A percentile compares a stretch with the other conserved stretches of the same genome.
Evolutionary conservation across 2,888 invertebrate genomes (phyloP).

Genomic region (Kryphioiulus occultus): DNA sequence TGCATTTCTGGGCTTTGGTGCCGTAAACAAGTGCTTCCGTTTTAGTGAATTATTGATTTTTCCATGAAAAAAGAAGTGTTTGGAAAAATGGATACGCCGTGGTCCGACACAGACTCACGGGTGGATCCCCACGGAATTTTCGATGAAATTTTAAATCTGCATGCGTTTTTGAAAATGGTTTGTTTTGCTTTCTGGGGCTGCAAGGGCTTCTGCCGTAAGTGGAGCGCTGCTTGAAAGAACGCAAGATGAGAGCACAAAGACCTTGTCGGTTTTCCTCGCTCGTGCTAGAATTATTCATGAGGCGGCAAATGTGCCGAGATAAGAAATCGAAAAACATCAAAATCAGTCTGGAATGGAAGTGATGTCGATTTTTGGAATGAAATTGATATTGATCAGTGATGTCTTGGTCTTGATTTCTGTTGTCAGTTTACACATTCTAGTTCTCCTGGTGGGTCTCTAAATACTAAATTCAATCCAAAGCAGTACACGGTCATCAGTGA

Average conservation of each 20-base stretch:
- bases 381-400: too few relatives aligned
- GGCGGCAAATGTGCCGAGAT: not conserved
- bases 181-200: not conserved
- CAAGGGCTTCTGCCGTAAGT: not conserved
- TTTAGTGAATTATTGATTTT: slow-evolving; percentile 14
- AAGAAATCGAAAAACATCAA: not conserved
- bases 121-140: not conserved
- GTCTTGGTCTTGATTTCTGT: too few relatives aligned
- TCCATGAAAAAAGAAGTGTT: not conserved
- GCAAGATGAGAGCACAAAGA: not conserved
- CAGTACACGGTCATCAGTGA: too few relatives aligned
- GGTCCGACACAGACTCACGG: not conserved
- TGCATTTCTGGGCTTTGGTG: not conserved
- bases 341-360: not conserved
- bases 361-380: not conserved
- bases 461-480: too few relatives aligned
- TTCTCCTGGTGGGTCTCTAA: too few relatives aligned
- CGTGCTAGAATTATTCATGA: not conserved
- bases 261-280: not conserved
- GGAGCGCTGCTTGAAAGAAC: not conserved
- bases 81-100: not conserved
- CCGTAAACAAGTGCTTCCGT: not conserved
- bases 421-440: too few relatives aligned
- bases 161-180: not conserved
- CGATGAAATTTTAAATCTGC: not conserved